These are phyloP conservation scores for Glomeris maerens DNA, from an alignment of 1,140 invertebrate species.

Conservation along the genomic window DNA sequence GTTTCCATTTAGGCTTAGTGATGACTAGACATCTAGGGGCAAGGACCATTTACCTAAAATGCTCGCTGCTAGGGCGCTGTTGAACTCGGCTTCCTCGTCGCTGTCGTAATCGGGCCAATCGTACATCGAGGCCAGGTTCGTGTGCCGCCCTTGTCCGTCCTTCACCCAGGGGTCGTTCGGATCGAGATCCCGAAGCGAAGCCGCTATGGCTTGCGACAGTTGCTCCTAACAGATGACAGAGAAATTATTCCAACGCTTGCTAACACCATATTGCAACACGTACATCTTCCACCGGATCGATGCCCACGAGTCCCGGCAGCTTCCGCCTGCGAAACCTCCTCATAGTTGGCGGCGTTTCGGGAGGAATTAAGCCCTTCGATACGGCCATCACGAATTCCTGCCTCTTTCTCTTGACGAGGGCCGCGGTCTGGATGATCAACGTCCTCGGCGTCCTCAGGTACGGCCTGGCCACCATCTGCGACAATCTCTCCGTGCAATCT, in stretches of 20 bases:
- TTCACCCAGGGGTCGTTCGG: slow-evolving; percentile 41
- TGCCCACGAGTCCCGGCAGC: slow-evolving; percentile 28
- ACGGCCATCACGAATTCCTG: slow-evolving; percentile 50
- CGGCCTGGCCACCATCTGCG: slow-evolving; percentile 47
- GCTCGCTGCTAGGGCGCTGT: slow-evolving; percentile 23
- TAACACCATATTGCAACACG: slow-evolving; percentile 14
- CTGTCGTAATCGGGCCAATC: slow-evolving; percentile 47
- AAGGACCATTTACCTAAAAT: slow-evolving; percentile 24
- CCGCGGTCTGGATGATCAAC: slow-evolving; percentile 45
- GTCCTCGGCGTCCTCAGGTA: slow-evolving; percentile 46
- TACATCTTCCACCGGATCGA: slow-evolving; percentile 32
- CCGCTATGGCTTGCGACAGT: slow-evolving; percentile 33
- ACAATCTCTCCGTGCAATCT: slow-evolving; percentile 48
- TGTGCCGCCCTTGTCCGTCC: slow-evolving; percentile 38
- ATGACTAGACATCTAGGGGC: too few relatives aligned
- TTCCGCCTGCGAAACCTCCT: slow-evolving; percentile 31
- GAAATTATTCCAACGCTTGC: neutral
- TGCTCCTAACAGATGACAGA: slow-evolving; percentile 25
- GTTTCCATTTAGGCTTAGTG: too few relatives aligned
- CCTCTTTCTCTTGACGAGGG: slow-evolving; percentile 41
- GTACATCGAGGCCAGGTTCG: slow-evolving; percentile 40
- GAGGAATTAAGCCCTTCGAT: slow-evolving; percentile 48
- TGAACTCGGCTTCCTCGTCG: slow-evolving; percentile 36
- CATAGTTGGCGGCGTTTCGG: slow-evolving; percentile 43
- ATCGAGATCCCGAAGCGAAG: slow-evolving; percentile 37